Evolutionary conservation across 2,113 vertebrate genomes (phyloP).

Genomic region (Equus przewalskii): DNA sequence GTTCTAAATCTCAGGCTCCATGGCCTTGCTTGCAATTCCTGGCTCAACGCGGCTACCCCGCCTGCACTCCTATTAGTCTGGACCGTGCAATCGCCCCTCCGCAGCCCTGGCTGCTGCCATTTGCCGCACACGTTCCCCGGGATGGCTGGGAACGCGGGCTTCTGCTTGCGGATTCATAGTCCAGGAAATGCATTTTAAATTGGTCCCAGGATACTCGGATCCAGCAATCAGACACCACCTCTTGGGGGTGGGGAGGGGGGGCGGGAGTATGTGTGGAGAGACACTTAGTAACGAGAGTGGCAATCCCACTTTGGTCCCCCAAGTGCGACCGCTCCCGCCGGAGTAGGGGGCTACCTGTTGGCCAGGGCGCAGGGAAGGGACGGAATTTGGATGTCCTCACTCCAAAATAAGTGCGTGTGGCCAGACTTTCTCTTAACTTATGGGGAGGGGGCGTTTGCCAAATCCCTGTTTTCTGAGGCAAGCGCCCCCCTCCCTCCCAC

Average conservation of each 20-base stretch:
- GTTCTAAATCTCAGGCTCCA: background rate
- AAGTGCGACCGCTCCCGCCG: background rate
- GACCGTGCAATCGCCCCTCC: background rate
- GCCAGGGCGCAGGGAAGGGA: background rate
- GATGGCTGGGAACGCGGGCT: background rate
- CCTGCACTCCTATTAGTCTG: background rate
- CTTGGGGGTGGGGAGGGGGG: background rate
- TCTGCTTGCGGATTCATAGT: background rate
- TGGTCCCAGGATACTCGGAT: constrained; percentile 36
- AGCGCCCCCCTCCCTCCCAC: background rate
- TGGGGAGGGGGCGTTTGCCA: background rate
- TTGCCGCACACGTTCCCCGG: background rate
- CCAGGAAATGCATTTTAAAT: constrained; percentile 71
- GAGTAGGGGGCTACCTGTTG: constrained; percentile 55
- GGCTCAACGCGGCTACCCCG: background rate
- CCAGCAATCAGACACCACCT: constrained; percentile 3
- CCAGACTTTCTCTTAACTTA: background rate
- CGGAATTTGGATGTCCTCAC: background rate
- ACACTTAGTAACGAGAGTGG: background rate
- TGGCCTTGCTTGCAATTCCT: background rate
- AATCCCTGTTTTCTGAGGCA: background rate
- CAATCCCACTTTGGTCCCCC: background rate
- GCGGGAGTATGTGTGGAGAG: background rate
- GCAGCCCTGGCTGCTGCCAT: background rate
- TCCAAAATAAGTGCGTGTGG: background rate